These are phyloP conservation scores for Xiphorhynchus erythropygius DNA, from an alignment of 2,797 vertebrate species.

Conservation along the genomic window DNA sequence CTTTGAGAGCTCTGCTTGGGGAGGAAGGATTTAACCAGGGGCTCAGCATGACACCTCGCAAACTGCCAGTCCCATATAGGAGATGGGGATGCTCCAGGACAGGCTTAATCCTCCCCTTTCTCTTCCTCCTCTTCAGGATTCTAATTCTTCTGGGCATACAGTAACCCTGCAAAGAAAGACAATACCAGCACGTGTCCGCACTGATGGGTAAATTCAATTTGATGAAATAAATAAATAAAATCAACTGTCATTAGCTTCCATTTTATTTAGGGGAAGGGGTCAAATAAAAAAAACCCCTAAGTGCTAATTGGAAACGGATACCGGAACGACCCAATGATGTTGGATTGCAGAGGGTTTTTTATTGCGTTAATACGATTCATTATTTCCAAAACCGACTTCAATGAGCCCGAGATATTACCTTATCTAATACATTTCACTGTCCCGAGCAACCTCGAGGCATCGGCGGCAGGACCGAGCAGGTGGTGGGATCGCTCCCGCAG, in stretches of 20 bases:
- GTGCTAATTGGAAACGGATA: slow-evolving; percentile 81
- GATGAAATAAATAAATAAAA: slow-evolving; percentile 87
- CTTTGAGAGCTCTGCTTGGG: background rate
- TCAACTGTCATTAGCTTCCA: slow-evolving; percentile 85
- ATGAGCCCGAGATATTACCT: slow-evolving; percentile 76
- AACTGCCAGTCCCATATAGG: background rate
- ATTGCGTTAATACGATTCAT: slow-evolving; percentile 81
- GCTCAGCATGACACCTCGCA: background rate
- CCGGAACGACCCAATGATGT: slow-evolving; percentile 81
- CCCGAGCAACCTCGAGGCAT: slow-evolving; percentile 53
- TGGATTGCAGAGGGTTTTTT: slow-evolving; percentile 78
- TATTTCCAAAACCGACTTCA: slow-evolving; percentile 81
- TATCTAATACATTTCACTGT: slow-evolving; percentile 76
- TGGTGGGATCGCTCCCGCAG: background rate
- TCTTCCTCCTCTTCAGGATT: background rate
- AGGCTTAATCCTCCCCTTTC: background rate
- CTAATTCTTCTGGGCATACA: background rate
- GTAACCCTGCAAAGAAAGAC: background rate
- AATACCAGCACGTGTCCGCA: slow-evolving; percentile 39
- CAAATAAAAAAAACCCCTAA: slow-evolving; percentile 75
- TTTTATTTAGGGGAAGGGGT: slow-evolving; percentile 83
- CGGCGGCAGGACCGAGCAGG: background rate
- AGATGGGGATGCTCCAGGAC: background rate
- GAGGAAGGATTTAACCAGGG: background rate
- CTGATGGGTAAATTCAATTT: slow-evolving; percentile 79